Conservation (phyloP, 1,140 invertebrate species). For the Drosophila bipectinata region DNA sequence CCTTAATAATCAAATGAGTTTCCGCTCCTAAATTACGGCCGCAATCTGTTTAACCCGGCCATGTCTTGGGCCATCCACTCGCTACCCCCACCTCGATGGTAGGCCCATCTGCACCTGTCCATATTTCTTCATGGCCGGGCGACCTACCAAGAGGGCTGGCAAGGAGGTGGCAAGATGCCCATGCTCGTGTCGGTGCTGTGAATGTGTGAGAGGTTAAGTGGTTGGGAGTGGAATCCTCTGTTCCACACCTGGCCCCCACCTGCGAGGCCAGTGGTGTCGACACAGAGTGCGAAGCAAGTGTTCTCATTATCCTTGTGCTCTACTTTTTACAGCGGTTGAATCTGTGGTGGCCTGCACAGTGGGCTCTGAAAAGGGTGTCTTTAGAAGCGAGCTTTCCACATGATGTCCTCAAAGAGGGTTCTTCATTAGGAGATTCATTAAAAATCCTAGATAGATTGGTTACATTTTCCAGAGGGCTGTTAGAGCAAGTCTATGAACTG, state of each 20-base stretch:
- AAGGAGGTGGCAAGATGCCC: too few species aligned
- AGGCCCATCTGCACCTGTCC: constrained; percentile 53
- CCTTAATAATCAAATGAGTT: constrained; percentile 83
- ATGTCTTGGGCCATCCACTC: constrained; percentile 27
- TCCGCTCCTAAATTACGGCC: constrained; percentile 80
- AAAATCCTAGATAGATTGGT: not conserved
- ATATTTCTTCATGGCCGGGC: constrained; percentile 38
- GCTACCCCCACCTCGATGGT: constrained; percentile 3
- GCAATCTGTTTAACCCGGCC: constrained; percentile 75
- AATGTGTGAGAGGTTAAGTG: constrained; percentile 49
- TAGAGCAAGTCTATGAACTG: too few species aligned
- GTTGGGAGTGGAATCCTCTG: constrained; percentile 23
- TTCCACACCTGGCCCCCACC: not conserved
- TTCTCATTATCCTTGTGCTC: constrained; percentile 78
- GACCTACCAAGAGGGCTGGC: too few species aligned
- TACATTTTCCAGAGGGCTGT: not conserved
- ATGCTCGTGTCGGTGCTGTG: not conserved
- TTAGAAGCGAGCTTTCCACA: not conserved
- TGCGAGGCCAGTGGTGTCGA: constrained; percentile 16
- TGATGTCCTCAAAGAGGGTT: not conserved
- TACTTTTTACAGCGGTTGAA: constrained; percentile 72
- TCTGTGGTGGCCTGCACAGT: constrained; percentile 41
- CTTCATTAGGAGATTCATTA: not conserved
- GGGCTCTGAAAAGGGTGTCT: not conserved
- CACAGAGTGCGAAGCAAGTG: constrained; percentile 64